Conservation (phyloP, 2,113 vertebrate species). For the Diphyllodes magnificus region DNA sequence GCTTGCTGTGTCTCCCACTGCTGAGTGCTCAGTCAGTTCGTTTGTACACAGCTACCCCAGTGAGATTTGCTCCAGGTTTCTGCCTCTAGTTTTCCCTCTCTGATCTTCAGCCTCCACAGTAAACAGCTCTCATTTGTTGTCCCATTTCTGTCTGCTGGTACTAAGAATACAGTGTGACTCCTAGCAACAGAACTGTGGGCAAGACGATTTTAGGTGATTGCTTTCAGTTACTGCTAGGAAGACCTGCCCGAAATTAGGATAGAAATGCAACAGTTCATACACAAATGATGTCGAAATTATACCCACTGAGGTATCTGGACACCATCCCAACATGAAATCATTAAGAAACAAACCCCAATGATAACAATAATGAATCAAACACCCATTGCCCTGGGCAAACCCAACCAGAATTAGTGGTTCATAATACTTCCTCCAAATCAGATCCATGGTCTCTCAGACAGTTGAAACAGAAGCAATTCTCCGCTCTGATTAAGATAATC, state of each 20-base stretch:
- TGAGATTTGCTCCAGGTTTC: not conserved
- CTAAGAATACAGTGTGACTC: not conserved
- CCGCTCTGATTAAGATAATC: not conserved
- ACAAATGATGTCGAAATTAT: not conserved
- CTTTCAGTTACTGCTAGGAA: not conserved
- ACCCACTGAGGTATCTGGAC: not conserved
- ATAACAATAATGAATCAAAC: slow-evolving; percentile 25
- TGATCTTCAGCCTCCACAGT: not conserved
- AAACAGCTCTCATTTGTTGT: not conserved
- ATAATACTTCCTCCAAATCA: not conserved
- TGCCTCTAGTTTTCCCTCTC: not conserved
- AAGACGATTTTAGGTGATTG: not conserved
- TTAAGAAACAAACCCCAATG: not conserved
- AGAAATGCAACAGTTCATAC: not conserved
- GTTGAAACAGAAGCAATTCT: not conserved
- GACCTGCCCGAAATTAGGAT: not conserved
- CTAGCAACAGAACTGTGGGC: not conserved
- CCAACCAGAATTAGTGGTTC: not conserved
- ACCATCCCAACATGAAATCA: slow-evolving; percentile 28
- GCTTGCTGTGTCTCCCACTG: not conserved
- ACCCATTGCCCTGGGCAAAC: not conserved
- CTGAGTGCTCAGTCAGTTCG: not conserved
- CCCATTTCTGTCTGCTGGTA: not conserved
- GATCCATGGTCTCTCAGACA: not conserved
- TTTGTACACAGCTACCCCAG: not conserved